Evolutionary conservation across 1,140 invertebrate species (phyloP).

Genomic region (Octopus bimaculoides): DNA sequence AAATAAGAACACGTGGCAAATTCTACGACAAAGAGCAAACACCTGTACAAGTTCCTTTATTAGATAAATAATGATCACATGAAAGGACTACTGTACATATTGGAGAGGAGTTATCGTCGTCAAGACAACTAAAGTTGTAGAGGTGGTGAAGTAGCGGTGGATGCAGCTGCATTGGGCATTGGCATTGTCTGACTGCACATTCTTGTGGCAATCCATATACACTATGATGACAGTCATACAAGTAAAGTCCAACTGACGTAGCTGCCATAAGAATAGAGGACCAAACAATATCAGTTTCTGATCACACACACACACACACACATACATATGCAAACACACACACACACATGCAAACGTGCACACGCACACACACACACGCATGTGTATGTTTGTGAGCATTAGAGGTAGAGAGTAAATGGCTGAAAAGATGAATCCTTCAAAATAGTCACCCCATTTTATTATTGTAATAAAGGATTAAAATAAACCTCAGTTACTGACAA

Average conservation of each 20-base stretch:
- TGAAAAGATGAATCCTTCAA: too few relatives aligned
- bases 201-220: conserved; percentile 2
- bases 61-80: conserved; percentile 16
- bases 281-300: not conserved
- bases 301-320: too few relatives aligned
- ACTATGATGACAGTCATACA: not conserved
- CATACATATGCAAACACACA: too few relatives aligned
- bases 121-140: conserved; percentile 6
- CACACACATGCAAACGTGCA: too few relatives aligned
- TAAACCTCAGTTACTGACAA: too few relatives aligned
- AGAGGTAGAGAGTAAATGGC: too few relatives aligned
- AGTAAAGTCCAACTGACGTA: not conserved
- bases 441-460: too few relatives aligned
- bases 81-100: conserved; percentile 11
- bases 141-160: not conserved
- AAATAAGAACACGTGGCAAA: too few relatives aligned
- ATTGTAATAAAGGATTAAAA: too few relatives aligned
- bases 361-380: too few relatives aligned
- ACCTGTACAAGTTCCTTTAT: conserved; percentile 16
- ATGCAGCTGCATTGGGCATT: not conserved
- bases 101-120: not conserved
- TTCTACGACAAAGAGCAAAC: not conserved
- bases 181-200: not conserved
- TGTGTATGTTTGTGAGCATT: too few relatives aligned
- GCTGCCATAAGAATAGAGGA: not conserved